These are phyloP conservation scores for Scaptomyza parva DNA, from an alignment of 2,888 invertebrate species.

Conservation along the genomic window DNA sequence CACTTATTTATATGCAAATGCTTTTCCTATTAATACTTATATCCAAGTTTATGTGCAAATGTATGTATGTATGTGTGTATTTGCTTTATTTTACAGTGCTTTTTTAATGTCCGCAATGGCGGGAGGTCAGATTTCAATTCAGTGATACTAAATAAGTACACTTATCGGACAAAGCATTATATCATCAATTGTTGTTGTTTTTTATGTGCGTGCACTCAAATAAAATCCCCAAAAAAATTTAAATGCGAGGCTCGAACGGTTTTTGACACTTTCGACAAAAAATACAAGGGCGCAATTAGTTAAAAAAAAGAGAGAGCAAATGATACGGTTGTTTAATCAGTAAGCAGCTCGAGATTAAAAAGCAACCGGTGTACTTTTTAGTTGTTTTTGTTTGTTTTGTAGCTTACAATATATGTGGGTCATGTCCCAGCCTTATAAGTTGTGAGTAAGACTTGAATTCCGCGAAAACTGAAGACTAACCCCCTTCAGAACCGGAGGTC, in stretches of 20 bases:
- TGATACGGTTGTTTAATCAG: slow-evolving; percentile 32
- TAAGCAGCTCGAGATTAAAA: slow-evolving; percentile 1
- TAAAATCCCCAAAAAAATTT: slow-evolving; percentile 62
- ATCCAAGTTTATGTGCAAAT: not conserved
- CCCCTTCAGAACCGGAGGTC: slow-evolving; percentile 12
- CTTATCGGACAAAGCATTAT: slow-evolving; percentile 36
- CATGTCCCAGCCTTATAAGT: slow-evolving; percentile 9
- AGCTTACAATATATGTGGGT: slow-evolving; percentile 34
- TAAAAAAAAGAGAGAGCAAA: slow-evolving; percentile 6
- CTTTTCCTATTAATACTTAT: not conserved
- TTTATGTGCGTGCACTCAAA: slow-evolving; percentile 40
- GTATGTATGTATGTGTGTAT: no score
- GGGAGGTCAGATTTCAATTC: not conserved
- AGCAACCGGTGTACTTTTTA: slow-evolving; percentile 30
- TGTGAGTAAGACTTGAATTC: slow-evolving; percentile 37
- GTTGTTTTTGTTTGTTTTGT: not conserved
- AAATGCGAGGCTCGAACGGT: slow-evolving; percentile 30
- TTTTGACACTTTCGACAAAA: slow-evolving; percentile 27
- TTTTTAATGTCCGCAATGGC: not conserved
- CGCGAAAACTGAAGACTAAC: slow-evolving; percentile 20
- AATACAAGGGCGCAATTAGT: slow-evolving; percentile 36
- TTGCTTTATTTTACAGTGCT: no score
- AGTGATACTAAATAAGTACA: not conserved
- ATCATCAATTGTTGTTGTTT: slow-evolving; percentile 21
- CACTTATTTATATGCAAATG: not conserved